Conservation (phyloP, 2,888 invertebrate species). For the Eretmocerus hayati region DNA sequence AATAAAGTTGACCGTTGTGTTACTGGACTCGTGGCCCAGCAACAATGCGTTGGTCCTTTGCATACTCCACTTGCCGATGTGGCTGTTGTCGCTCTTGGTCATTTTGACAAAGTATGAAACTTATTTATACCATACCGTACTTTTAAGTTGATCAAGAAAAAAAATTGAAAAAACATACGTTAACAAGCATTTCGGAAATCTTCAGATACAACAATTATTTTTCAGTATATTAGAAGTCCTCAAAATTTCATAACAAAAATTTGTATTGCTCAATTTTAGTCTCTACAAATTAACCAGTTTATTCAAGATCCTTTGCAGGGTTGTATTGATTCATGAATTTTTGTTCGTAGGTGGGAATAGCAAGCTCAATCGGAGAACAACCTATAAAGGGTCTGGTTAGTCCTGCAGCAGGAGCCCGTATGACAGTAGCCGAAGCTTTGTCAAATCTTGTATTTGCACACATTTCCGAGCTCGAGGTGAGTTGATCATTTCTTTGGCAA, state of each 20-base stretch:
- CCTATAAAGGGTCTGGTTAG: slow-evolving; percentile 86
- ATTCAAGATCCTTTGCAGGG: too few species aligned
- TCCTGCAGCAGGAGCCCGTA: slow-evolving; percentile 80
- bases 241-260: too few species aligned
- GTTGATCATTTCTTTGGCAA: neutral
- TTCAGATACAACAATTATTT: too few species aligned
- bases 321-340: too few species aligned
- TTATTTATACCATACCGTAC: neutral
- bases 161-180: neutral
- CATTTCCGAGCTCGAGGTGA: slow-evolving; percentile 52
- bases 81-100: slow-evolving; percentile 81
- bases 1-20: slow-evolving; percentile 95
- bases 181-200: too few species aligned
- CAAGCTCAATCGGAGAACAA: slow-evolving; percentile 94
- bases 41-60: slow-evolving; percentile 95
- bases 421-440: slow-evolving; percentile 91
- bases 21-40: slow-evolving; percentile 90
- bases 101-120: slow-evolving; percentile 60
- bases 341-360: slow-evolving; percentile 60
- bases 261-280: too few species aligned
- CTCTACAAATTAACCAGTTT: too few species aligned
- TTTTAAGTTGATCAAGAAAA: neutral
- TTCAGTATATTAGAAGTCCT: too few species aligned
- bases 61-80: slow-evolving; percentile 95
- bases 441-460: slow-evolving; percentile 81